Conservation (phyloP, 1,140 invertebrate species). For the Dendrolimus punctatus region DNA sequence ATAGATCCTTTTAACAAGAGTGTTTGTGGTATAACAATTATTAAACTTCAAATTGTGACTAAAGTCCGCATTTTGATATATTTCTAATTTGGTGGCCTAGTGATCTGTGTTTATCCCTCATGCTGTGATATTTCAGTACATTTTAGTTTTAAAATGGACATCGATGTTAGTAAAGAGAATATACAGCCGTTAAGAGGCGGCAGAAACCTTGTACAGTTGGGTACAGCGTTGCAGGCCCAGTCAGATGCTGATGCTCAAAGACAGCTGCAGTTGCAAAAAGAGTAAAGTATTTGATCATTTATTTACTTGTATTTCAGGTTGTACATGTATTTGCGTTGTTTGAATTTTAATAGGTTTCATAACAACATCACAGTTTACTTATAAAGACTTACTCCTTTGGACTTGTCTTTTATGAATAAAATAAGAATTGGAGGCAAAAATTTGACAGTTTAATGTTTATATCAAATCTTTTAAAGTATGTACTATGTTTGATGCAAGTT, state of each 20-base stretch:
- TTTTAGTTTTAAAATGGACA: conserved; percentile 73
- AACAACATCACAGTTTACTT: too few relatives aligned
- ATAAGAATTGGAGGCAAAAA: too few relatives aligned
- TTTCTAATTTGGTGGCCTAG: conserved; percentile 39
- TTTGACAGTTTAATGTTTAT: too few relatives aligned
- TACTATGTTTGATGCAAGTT: too few relatives aligned
- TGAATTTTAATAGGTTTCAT: neutral
- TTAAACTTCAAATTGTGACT: conserved; percentile 11
- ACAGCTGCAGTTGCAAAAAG: conserved; percentile 67
- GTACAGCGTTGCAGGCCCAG: conserved; percentile 82
- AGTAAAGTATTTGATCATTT: conserved; percentile 40
- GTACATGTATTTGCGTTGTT: neutral
- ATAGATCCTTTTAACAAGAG: conserved; percentile 11
- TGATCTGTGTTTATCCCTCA: conserved; percentile 51
- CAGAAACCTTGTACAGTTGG: conserved; percentile 81
- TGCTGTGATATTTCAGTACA: conserved; percentile 44
- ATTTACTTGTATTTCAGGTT: conserved; percentile 8
- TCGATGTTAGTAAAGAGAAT: conserved; percentile 89
- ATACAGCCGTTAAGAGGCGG: conserved; percentile 91
- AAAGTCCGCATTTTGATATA: conserved; percentile 17
- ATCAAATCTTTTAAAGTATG: too few relatives aligned
- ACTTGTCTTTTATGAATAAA: too few relatives aligned
- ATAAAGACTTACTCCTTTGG: too few relatives aligned
- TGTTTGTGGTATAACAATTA: conserved; percentile 12
- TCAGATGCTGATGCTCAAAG: conserved; percentile 73